Base-by-base conservation (phyloP, 30 jellyfish, hydroid and myxozoan genomes). In the Catostylus mosaicus region DNA sequence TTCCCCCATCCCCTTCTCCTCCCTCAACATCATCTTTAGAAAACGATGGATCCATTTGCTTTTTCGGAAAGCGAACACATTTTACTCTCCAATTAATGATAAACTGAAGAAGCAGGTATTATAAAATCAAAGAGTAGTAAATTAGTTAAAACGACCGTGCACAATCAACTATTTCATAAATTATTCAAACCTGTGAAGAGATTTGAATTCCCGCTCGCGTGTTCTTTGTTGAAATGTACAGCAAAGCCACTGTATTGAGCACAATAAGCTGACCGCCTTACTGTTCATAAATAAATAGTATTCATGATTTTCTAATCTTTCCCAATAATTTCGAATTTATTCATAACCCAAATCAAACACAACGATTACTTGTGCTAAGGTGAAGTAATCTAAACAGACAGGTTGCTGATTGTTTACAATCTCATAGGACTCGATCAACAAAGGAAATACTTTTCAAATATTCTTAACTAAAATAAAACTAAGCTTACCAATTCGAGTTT, bases 401-500 rank as follows among this genome's bases (percentile, higher is more conserved):
- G 84, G 84, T 73, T 45, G 84, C 78, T 36, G 84, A 73, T 48
- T 73, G 33, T 73, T 73, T 73, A 46, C 84, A 52, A 23, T 73
- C 56, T 19, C 52, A 33, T 29, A 18, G 82, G 86, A 36, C 86
- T 34, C 23, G 32, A 59, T 56, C 75, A 75, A 75, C 86, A 75
- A 69, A 51, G 66, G 86, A 52, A 36, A 46, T 43, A 29, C 67
- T 40, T 37, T 45, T 70, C 67, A 70, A 70, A 33, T 37, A 70
- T 19, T n/a, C 46, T 11, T 9, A 4, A 62, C 3, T 46, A 33
- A 31, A 20, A 67, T 34, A 64, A 3, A 29, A 64, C 82, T 74
- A 14, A 78, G 74, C 91, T 67, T 70, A 81, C 91, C 91, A 81
- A 67, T 67, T 81, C 91, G 59, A 45, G 36, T 54, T 56, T 54